These are phyloP conservation scores for Podarcis lilfordi DNA, from an alignment of 2,797 vertebrate genomes.

Conservation along the genomic window DNA sequence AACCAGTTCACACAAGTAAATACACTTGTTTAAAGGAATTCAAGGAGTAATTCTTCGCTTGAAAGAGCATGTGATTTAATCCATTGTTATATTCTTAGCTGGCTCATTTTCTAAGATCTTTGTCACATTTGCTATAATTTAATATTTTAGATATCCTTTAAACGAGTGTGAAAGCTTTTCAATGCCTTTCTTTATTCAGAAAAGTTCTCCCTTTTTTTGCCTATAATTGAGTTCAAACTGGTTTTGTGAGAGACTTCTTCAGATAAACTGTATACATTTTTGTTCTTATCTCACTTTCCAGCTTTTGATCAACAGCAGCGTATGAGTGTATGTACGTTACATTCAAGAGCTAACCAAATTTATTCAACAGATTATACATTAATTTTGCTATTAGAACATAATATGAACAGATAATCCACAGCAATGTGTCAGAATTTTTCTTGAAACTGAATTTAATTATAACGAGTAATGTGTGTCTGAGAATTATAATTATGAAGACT, in stretches of 20 bases:
- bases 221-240: conserved; percentile 59
- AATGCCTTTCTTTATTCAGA: conserved; percentile 49
- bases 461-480: conserved; percentile 74
- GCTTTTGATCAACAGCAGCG: conserved; percentile 68
- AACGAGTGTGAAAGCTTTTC: conserved; percentile 53
- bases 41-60: conserved; percentile 58
- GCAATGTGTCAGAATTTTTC: conserved; percentile 75
- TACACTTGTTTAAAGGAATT: conserved; percentile 56
- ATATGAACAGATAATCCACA: conserved; percentile 77
- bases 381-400: conserved; percentile 74
- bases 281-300: conserved; percentile 67
- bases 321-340: conserved; percentile 50
- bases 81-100: conserved; percentile 52
- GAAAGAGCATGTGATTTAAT: conserved; percentile 68
- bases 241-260: conserved; percentile 61
- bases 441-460: conserved; percentile 83
- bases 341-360: conserved; percentile 70
- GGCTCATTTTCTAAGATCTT: conserved; percentile 61
- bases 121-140: conserved; percentile 67
- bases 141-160: conserved; percentile 63
- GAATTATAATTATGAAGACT: conserved; percentile 80
- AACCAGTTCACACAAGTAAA: conserved; percentile 67
- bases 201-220: conserved; percentile 42
- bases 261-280: conserved; percentile 62
- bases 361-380: conserved; percentile 78